Conservation (phyloP, 2,797 vertebrate species). For the Lemur catta region DNA sequence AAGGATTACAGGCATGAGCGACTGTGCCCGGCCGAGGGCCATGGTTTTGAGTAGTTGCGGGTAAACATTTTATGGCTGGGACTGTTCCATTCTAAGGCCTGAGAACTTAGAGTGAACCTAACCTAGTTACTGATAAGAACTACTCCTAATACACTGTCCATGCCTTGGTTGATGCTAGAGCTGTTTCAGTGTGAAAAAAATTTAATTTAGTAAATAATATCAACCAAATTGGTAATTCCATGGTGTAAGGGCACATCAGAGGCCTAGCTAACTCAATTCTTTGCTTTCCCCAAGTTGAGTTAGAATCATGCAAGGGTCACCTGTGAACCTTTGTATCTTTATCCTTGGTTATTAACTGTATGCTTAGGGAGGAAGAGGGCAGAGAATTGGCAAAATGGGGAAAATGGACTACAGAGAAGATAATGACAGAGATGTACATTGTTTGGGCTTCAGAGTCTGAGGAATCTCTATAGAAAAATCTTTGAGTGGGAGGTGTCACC, state of each 20-base stretch:
- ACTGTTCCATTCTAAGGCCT: background rate
- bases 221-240: constrained; percentile 15
- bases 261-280: background rate
- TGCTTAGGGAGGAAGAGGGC: background rate
- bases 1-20: background rate
- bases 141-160: background rate
- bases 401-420: background rate
- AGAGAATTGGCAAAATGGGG: background rate
- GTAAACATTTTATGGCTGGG: constrained; percentile 8
- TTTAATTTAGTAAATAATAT: constrained; percentile 49
- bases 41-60: constrained; percentile 7
- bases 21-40: background rate
- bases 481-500: background rate
- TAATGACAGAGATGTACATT: background rate
- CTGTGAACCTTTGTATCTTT: background rate
- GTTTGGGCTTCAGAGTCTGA: background rate
- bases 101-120: constrained; percentile 15
- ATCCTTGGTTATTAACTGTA: background rate
- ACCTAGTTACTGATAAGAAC: constrained; percentile 14
- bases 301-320: background rate
- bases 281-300: background rate
- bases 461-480: background rate
- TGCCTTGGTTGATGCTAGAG: background rate
- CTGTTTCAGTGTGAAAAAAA: constrained; percentile 33
- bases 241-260: background rate